Conservation (phyloP, 2,888 invertebrate genomes). For the Clistopyga incitator region DNA sequence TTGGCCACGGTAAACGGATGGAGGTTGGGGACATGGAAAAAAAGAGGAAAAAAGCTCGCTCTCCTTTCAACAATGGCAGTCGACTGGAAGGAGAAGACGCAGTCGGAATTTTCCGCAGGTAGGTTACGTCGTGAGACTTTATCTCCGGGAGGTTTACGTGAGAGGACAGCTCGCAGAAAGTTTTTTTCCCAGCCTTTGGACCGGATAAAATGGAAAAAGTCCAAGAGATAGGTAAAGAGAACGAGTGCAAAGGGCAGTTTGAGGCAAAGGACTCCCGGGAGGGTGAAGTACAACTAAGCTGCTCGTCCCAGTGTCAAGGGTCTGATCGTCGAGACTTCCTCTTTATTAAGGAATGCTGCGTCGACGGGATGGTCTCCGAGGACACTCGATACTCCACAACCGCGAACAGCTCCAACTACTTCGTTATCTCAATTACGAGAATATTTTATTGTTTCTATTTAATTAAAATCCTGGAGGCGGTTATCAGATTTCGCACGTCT, state of each 20-base stretch:
- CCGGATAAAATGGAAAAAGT: slow-evolving; percentile 59
- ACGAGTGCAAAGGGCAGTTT: slow-evolving; percentile 21
- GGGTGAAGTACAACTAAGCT: slow-evolving; percentile 28
- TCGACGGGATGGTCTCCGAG: slow-evolving; percentile 8
- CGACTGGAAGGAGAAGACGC: slow-evolving; percentile 7
- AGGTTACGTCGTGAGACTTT: slow-evolving; percentile 42
- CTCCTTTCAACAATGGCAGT: slow-evolving; percentile 15
- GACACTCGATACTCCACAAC: not conserved
- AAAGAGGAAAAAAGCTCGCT: slow-evolving; percentile 18
- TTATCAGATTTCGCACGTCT: not conserved
- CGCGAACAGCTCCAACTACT: slow-evolving; percentile 20
- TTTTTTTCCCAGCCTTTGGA: slow-evolving; percentile 45
- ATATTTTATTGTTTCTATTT: slow-evolving; percentile 20
- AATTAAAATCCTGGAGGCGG: not conserved
- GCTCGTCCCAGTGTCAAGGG: slow-evolving; percentile 42
- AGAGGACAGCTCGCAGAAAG: slow-evolving; percentile 27
- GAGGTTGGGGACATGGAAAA: not conserved
- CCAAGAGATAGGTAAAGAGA: slow-evolving; percentile 41
- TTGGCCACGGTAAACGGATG: not conserved
- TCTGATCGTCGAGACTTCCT: slow-evolving; percentile 49
- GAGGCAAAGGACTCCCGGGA: slow-evolving; percentile 29
- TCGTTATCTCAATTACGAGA: slow-evolving; percentile 37
- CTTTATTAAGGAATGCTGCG: slow-evolving; percentile 35
- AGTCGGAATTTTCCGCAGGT: slow-evolving; percentile 32
- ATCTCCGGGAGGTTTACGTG: slow-evolving; percentile 40